phyloP scores from a whole-genome alignment of 2,113 vertebrate genomes.

The Coptodon rendalli region DNA sequence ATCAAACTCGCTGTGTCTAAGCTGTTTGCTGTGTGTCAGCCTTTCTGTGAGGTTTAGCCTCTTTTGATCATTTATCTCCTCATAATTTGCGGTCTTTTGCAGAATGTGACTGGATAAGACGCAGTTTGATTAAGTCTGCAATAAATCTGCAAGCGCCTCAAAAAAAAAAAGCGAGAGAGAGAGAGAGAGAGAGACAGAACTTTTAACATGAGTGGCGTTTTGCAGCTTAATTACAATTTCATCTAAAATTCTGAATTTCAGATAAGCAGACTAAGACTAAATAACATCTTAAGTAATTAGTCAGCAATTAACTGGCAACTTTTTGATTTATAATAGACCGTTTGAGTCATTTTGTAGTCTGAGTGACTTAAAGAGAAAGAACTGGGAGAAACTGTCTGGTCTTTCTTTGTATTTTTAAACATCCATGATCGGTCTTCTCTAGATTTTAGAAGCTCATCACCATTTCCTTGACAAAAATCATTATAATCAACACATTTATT shows the following conservation, averaged over 20 bases:
- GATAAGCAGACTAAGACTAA: background rate
- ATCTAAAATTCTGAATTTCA: background rate
- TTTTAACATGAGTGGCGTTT: background rate
- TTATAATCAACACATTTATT: background rate
- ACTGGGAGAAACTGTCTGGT: background rate
- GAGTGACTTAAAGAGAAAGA: background rate
- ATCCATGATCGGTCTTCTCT: background rate
- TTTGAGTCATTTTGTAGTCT: background rate
- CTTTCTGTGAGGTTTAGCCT: background rate
- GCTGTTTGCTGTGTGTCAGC: background rate
- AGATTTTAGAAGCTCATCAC: background rate
- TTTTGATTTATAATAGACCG: background rate
- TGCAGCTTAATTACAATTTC: background rate
- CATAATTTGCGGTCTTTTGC: background rate
- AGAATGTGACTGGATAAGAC: background rate
- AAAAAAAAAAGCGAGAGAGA: background rate
- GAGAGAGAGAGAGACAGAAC: background rate
- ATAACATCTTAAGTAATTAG: background rate
- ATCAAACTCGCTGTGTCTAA: background rate
- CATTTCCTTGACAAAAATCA: background rate
- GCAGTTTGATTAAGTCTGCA: background rate
- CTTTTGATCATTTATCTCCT: slow-evolving; percentile 6
- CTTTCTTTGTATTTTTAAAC: background rate
- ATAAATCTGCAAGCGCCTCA: background rate
- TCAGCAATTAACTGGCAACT: background rate